These are phyloP conservation scores for Ooceraea biroi DNA, from an alignment of 1,140 invertebrate species.

Conservation along the genomic window DNA sequence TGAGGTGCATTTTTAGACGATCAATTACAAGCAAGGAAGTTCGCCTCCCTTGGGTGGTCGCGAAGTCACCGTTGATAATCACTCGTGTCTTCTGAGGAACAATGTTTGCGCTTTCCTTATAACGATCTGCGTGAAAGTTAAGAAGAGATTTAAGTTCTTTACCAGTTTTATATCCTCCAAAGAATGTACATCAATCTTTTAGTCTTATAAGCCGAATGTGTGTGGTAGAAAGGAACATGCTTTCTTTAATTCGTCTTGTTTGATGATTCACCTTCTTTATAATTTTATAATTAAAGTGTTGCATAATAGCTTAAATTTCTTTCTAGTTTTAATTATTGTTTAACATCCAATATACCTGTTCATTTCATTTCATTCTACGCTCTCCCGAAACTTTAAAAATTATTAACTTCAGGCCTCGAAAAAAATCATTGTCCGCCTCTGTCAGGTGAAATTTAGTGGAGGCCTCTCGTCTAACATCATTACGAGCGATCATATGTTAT, in stretches of 20 bases:
- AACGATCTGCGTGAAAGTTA: conserved; percentile 22
- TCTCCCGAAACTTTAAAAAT: background rate
- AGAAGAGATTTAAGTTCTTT: conserved; percentile 13
- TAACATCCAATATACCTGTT: background rate
- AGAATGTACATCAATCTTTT: background rate
- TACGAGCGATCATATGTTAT: conserved; percentile 66
- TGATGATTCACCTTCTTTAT: background rate
- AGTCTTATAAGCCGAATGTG: background rate
- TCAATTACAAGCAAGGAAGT: conserved; percentile 62
- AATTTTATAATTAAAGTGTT: background rate
- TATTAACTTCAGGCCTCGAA: conserved; percentile 26
- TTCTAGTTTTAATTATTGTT: background rate
- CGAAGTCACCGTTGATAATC: conserved; percentile 55
- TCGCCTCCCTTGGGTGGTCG: conserved; percentile 67
- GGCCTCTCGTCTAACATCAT: conserved; percentile 63
- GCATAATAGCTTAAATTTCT: background rate
- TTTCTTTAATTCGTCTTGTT: background rate
- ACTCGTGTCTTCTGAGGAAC: conserved; percentile 3
- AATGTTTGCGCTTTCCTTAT: conserved; percentile 28
- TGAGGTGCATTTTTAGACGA: conserved; percentile 60
- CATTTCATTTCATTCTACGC: background rate
- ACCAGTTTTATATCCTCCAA: conserved; percentile 2
- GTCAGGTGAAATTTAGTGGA: background rate
- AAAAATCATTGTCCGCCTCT: background rate
- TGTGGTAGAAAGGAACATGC: background rate